Evolutionary conservation across 2,113 vertebrate species (phyloP), one percentile per base, ranked within the genome.

Genomic region (Crotophaga sulcirostris): DNA sequence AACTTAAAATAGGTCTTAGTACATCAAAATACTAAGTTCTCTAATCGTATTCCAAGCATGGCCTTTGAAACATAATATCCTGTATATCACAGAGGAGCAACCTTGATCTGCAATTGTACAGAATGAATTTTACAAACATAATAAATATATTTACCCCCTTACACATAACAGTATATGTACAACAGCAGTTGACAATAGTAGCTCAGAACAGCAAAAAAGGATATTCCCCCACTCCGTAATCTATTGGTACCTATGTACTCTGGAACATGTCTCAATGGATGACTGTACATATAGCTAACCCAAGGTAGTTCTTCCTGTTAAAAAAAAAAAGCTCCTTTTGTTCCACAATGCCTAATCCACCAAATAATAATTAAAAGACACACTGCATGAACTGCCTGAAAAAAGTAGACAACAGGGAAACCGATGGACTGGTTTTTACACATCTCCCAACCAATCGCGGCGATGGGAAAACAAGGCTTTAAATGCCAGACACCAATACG

Each of bases 81-180:
- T 97, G 94, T 98, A 98, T 98, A 98, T 98, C 98, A 98, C 97
- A 98, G 98, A 98, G 98, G 97, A 98, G 98, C 97, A 98, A 98
- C 96, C 97, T 98, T 98, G 97, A 98, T 98, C 98, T 98, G 98
- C 98, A 98, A 98, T 98, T 97, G 98, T 98, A 98, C 98, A 98
- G 98, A 98, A 97, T 98, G 97, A 98, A 98, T 98, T 98, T 98
- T 98, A 98, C 98, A 98, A 98, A 98, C 97, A 98, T 98, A 98
- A 98, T 98, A 98, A 98, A 98, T 98, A 98, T 98, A 98, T 98
- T 98, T 98, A 97, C 97, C 97, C 94, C 98, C 98, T 98, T 98
- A 98, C 97, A 98, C 98, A 98, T 97, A 98, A 98, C 96, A 98
- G 97, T 98, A 97, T 97, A 98, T 98, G 98, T 98, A 98, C 98